Evolutionary conservation across 2,888 invertebrate genomes (phyloP).

Genomic region (Penaeus monodon): DNA sequence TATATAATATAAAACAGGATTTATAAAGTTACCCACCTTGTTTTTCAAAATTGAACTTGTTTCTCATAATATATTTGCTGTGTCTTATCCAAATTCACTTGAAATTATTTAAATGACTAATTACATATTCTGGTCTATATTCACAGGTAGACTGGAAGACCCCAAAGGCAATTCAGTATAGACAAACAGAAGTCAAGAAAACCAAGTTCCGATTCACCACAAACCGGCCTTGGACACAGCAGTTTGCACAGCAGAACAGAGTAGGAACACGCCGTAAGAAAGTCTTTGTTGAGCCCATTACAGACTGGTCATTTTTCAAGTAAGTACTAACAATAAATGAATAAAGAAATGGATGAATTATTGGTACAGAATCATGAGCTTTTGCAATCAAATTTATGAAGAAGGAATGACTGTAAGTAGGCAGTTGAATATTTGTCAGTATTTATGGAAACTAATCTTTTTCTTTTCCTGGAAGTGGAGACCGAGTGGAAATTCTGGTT

Average conservation of each 20-base stretch:
- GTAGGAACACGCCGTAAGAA: constrained; percentile 69
- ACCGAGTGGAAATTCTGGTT: constrained; percentile 83
- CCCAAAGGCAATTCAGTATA: constrained; percentile 81
- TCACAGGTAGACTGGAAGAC: constrained; percentile 83
- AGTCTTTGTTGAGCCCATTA: constrained; percentile 84
- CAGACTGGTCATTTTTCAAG: constrained; percentile 80
- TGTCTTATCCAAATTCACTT: no score
- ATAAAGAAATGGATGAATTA: no score
- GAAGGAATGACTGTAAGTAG: no score
- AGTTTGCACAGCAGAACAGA: constrained; percentile 80
- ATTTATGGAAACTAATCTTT: neutral
- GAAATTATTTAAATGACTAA: no score
- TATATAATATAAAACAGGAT: no score
- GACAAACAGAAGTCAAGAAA: constrained; percentile 76
- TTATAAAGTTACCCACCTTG: no score
- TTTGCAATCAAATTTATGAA: no score
- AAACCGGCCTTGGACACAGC: constrained; percentile 85
- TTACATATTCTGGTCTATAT: constrained; percentile 56
- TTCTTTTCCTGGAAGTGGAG: constrained; percentile 72
- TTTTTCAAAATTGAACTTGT: no score
- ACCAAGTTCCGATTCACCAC: constrained; percentile 79
- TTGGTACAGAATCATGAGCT: neutral
- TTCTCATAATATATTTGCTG: no score
- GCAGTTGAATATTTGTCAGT: neutral
- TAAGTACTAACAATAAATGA: constrained; percentile 18